These are phyloP conservation scores for Nymphalis io DNA, from an alignment of 1,140 invertebrate species.

Conservation along the genomic window DNA sequence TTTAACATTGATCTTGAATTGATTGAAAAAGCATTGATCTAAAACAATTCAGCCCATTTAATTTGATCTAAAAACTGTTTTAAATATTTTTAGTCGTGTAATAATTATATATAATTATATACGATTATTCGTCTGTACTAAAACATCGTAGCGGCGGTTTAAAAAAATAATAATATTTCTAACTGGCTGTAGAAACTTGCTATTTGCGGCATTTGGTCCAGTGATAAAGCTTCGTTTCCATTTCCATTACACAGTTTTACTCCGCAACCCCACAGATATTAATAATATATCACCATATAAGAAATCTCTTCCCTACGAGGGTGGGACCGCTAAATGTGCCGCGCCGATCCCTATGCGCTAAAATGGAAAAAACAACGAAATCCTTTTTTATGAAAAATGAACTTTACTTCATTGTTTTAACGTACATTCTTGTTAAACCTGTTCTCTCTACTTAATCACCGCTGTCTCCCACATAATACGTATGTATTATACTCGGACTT, in stretches of 20 bases:
- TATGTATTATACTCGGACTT: conserved; percentile 74
- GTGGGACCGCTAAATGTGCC: conserved; percentile 63
- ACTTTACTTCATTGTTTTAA: conserved; percentile 41
- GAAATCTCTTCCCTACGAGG: conserved; percentile 69
- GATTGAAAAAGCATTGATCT: not conserved
- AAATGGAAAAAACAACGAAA: conserved; percentile 60
- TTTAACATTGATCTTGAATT: too few species aligned
- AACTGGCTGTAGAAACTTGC: not conserved
- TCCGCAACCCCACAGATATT: conserved; percentile 63
- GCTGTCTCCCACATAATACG: conserved; percentile 71
- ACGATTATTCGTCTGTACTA: too few species aligned
- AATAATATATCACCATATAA: conserved; percentile 75
- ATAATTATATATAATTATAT: too few species aligned
- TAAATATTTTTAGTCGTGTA: too few species aligned
- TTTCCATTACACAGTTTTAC: conserved; percentile 58
- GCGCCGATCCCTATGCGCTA: conserved; percentile 62
- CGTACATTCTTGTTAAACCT: conserved; percentile 40
- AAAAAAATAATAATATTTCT: not conserved
- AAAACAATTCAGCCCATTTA: not conserved
- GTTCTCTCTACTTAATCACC: conserved; percentile 66
- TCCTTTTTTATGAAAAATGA: conserved; percentile 37
- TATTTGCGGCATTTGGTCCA: conserved; percentile 35
- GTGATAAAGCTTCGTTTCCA: conserved; percentile 53
- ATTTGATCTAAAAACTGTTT: too few species aligned
- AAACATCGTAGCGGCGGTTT: not conserved